Evolutionary conservation across 2,888 invertebrate genomes (phyloP), one percentile per base, ranked within the genome.

Genomic region (Pristionchus entomophagus): DNA sequence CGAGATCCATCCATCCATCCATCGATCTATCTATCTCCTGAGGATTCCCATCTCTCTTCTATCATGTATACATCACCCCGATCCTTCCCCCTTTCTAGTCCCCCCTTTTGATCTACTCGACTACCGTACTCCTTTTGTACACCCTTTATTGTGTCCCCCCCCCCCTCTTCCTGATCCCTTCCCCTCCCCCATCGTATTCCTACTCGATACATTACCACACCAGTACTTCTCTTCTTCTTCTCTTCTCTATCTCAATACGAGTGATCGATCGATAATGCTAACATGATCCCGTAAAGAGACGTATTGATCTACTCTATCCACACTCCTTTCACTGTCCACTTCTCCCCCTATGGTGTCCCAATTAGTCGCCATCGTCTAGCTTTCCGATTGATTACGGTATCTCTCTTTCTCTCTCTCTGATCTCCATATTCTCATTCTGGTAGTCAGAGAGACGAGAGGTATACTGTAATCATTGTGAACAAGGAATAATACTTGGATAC

Each of bases 101-200:
- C 73, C 73, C 73, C 3, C 22, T 6, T 32, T 32, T 32, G 29
- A 29, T 51, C 32, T 80, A 80, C 78, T 80, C 78, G 78, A 80
- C 78, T 80, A 80, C 78, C 78, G 78, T 80, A 80, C 78, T 80
- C 51, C 51, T 51, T 80, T 22, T 51, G 78, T 80, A 80, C 78
- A 35, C 49, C 49, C 41, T 22, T 17, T 77, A 77, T n/a, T 5
- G 22, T 77, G 17, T 12, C 32, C 49, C 53, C 6, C 29, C n/a
- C 35, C 53, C n/a, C n/a, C n/a, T n/a, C n/a, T n/a, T n/a, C n/a
- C n/a, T n/a, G n/a, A n/a, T n/a, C n/a, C n/a, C 56, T 32, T 32
- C 69, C 53, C 5, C 35, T 35, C 35, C 10, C 22, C n/a, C 41
- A 26, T n/a, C 38, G 73, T 53, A 82, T 41, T 82, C 82, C 26